Evolutionary conservation across 2,888 invertebrate genomes (phyloP).

Genomic region (Melinaea marsaeus): DNA sequence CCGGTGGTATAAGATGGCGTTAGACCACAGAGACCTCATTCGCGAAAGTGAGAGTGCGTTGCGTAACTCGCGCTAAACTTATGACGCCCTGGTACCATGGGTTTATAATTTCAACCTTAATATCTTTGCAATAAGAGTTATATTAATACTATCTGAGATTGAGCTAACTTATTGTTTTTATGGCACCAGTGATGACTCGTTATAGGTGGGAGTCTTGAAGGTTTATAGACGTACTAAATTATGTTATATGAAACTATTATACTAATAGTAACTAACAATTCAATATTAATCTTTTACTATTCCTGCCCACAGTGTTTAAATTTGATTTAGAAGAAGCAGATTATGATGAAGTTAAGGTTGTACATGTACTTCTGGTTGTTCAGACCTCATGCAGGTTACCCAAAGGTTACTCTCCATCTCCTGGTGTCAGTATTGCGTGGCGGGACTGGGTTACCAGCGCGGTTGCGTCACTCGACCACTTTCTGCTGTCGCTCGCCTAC

Average conservation of each 20-base stretch:
- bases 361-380: too few species aligned
- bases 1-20: slow-evolving; percentile 49
- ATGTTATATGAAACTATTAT: neutral
- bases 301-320: too few species aligned
- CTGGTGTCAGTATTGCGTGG: slow-evolving; percentile 17
- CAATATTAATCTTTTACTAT: too few species aligned
- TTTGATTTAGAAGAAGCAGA: too few species aligned
- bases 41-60: slow-evolving; percentile 76
- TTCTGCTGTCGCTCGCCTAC: slow-evolving; percentile 76
- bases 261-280: neutral
- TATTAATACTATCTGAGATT: neutral
- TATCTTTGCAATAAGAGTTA: neutral
- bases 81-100: slow-evolving; percentile 57
- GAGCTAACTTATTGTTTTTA: slow-evolving; percentile 21
- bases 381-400: too few species aligned
- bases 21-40: slow-evolving; percentile 52
- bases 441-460: slow-evolving; percentile 73
- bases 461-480: slow-evolving; percentile 72
- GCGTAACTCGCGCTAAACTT: slow-evolving; percentile 56
- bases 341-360: too few species aligned
- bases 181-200: slow-evolving; percentile 30
- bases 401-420: neutral
- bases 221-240: slow-evolving; percentile 18
- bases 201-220: slow-evolving; percentile 25
- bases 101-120: neutral